Base-by-base conservation (phyloP, 2,797 vertebrate genomes). In the Limosa lapponica region DNA sequence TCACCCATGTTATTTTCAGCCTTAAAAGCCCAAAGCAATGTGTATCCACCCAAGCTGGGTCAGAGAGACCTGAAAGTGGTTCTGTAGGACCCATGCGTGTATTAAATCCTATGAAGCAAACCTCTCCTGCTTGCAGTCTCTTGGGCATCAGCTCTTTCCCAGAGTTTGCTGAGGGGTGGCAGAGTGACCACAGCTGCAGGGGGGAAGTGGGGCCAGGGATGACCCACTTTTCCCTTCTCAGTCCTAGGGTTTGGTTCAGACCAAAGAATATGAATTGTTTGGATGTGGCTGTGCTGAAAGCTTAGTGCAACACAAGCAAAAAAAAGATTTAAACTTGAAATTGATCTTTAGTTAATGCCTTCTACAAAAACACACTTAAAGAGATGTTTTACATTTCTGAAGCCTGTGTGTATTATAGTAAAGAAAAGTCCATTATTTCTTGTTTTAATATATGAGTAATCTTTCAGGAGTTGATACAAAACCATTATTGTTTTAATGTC, bases 231-330 rank as follows among this genome's bases (percentile, higher is more conserved):
- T 30, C 43, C 46, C 13, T 55, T 41, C 10, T 59, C 4, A 7
- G 20, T 41, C 51, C 36, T 3, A 8, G n/a, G 41, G 28, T 55
- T 70, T 54, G 20, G 39, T 61, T 66, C 28, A n/a, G n/a, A 20
- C 19, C 25, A 36, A 81, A 54, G 32, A 62, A 46, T 28, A 24
- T 4, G 7, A 41, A 37, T 34, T n/a, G 44, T 70, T 65, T 32
- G 30, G 32, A n/a, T 7, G 32, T 0, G 2, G 13, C 37, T 36
- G 37, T 1, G 1, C 25, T 2, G 3, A 46, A 61, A 71, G 27
- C 66, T 62, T 25, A 10, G 20, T 28, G 37, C 39, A 48, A 32
- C 28, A 37, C 11, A 20, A 62, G 36, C 37, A 48, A 57, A 57
- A 25, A 54, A 24, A 54, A 27, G 8, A 23, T 52, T 59, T 51